These are phyloP conservation scores for Hydroisotoma schaefferi DNA, from an alignment of 2,888 invertebrate species.

Conservation along the genomic window DNA sequence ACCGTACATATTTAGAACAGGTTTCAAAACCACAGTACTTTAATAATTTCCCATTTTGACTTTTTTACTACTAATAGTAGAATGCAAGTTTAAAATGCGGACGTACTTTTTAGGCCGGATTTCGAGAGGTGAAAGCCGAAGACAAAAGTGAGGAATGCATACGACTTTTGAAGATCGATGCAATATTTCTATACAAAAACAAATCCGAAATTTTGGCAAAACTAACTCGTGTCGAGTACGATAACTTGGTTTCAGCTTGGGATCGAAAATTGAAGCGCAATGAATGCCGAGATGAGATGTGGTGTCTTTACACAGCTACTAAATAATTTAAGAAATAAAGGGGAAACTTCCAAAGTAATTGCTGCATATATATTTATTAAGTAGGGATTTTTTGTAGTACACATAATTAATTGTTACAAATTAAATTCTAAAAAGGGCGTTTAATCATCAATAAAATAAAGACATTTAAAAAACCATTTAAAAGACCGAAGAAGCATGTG, in stretches of 20 bases:
- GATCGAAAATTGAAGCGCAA: slow-evolving; percentile 12
- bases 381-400: neutral
- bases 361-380: neutral
- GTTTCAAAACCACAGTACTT: too few relatives aligned
- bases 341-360: neutral
- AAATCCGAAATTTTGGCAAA: slow-evolving; percentile 8
- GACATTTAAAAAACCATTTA: neutral
- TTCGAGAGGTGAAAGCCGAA: slow-evolving; percentile 52
- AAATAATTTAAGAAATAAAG: too few relatives aligned
- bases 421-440: neutral
- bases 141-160: slow-evolving; percentile 56
- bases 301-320: slow-evolving; percentile 13
- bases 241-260: slow-evolving; percentile 11
- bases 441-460: neutral
- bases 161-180: slow-evolving; percentile 54
- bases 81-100: too few relatives aligned
- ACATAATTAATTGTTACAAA: neutral
- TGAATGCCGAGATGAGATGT: slow-evolving; percentile 8
- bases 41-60: neutral
- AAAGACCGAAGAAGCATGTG: too few relatives aligned
- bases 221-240: slow-evolving; percentile 10
- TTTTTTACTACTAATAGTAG: neutral
- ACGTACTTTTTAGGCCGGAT: slow-evolving; percentile 47
- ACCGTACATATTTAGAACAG: too few relatives aligned
- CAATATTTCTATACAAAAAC: slow-evolving; percentile 51